Conservation (phyloP, 1,140 invertebrate genomes). For the Lepidurus packardi region DNA sequence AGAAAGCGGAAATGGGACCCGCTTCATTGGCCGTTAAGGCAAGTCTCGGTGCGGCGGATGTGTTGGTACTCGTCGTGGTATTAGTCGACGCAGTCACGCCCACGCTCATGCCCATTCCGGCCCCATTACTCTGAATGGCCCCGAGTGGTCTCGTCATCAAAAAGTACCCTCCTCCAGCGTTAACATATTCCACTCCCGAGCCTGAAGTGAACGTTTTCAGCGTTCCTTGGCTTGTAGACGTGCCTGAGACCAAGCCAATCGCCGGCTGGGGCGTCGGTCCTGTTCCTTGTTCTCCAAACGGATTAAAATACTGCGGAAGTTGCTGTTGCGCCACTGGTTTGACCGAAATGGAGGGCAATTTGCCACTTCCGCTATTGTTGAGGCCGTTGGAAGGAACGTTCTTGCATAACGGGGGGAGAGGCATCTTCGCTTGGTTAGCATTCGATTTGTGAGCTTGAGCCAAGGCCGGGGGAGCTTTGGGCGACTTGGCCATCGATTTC, state of each 20-base stretch:
- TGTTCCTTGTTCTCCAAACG: background rate
- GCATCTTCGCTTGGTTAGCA: constrained; percentile 22
- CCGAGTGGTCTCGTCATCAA: constrained; percentile 22
- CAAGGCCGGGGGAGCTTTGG: background rate
- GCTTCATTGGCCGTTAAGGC: constrained; percentile 41
- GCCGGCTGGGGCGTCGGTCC: background rate
- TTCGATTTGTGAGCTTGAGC: background rate
- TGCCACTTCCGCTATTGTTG: background rate
- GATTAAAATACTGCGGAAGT: constrained; percentile 13
- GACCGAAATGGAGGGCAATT: constrained; percentile 28
- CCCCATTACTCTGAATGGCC: constrained; percentile 27
- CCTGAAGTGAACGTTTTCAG: constrained; percentile 15
- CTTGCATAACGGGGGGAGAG: constrained; percentile 24
- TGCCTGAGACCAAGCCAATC: background rate
- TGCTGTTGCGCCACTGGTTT: constrained; percentile 27
- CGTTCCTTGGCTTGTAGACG: background rate
- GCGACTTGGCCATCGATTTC: constrained; percentile 28
- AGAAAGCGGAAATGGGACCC: constrained; percentile 47
- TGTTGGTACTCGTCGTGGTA: constrained; percentile 37
- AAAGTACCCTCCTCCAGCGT: background rate
- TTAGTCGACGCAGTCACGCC: constrained; percentile 34
- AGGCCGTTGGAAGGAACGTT: background rate
- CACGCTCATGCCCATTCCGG: background rate
- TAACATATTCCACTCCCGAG: background rate
- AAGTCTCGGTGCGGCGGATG: constrained; percentile 28